Conservation (phyloP, 1,140 invertebrate genomes). For the Ditylenchus dipsaci region DNA sequence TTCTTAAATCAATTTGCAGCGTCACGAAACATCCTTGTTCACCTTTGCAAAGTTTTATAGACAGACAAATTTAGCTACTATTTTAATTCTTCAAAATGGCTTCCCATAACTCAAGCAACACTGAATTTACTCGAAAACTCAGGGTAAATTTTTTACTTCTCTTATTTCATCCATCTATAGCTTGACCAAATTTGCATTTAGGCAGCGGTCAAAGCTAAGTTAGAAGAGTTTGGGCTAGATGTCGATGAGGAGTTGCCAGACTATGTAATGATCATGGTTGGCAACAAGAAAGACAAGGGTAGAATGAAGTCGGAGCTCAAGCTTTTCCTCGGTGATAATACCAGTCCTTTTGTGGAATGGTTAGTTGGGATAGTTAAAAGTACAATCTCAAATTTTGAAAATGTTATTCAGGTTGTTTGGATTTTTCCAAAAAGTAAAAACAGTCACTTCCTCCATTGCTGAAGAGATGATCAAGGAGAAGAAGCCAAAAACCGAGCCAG, state of each 20-base stretch:
- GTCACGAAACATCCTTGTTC: too few species aligned
- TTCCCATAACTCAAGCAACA: conserved; percentile 16
- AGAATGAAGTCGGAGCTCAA: conserved; percentile 30
- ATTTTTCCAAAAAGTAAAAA: conserved; percentile 37
- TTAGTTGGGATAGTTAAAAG: conserved; percentile 6
- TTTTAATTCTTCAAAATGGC: conserved; percentile 6
- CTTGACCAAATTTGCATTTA: conserved; percentile 19
- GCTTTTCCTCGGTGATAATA: conserved; percentile 36
- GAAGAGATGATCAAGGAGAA: background rate
- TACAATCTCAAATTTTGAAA: background rate
- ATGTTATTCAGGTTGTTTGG: conserved; percentile 23
- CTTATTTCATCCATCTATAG: background rate
- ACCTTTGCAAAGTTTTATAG: too few species aligned
- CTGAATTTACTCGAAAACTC: conserved; percentile 26
- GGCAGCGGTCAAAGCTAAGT: conserved; percentile 29
- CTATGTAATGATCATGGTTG: conserved; percentile 36
- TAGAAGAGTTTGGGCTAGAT: conserved; percentile 30
- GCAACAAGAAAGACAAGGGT: conserved; percentile 31
- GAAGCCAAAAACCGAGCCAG: background rate
- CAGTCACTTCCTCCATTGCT: background rate
- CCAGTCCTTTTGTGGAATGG: conserved; percentile 29
- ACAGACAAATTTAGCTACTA: too few species aligned
- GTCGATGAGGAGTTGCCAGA: conserved; percentile 35
- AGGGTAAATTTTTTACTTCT: conserved; percentile 15
- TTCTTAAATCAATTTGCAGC: too few species aligned